These are phyloP conservation scores for Gnatocerus cornutus DNA, from an alignment of 2,888 invertebrate genomes.

Conservation along the genomic window DNA sequence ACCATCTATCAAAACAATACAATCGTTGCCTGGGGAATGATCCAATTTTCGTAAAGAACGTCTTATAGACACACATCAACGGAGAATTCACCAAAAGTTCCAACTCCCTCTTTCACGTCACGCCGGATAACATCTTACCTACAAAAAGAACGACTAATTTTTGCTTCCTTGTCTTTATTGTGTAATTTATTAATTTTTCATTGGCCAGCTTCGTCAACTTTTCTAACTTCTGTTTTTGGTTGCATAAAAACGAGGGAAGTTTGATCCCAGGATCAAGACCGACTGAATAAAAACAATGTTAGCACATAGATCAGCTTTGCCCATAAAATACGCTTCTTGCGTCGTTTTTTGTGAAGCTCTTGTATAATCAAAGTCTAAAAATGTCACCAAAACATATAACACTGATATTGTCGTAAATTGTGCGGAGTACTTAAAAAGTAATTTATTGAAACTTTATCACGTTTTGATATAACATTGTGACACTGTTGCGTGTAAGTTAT, in stretches of 20 bases:
- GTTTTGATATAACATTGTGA: constrained; percentile 24
- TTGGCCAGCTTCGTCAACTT: constrained; percentile 18
- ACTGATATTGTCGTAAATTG: constrained; percentile 11
- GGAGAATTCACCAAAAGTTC: constrained; percentile 20
- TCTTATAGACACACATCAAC: constrained; percentile 33
- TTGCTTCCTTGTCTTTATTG: background rate
- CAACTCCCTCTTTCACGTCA: constrained; percentile 4
- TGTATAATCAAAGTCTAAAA: constrained; percentile 35
- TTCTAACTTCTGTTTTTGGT: constrained; percentile 26
- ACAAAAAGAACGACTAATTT: background rate
- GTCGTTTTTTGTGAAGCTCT: constrained; percentile 22
- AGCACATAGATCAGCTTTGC: constrained; percentile 26
- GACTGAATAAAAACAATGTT: constrained; percentile 41
- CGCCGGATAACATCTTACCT: constrained; percentile 9
- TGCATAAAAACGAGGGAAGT: constrained; percentile 38
- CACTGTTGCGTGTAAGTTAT: constrained; percentile 33
- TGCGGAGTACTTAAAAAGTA: constrained; percentile 12
- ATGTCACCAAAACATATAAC: constrained; percentile 17
- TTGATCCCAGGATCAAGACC: constrained; percentile 33
- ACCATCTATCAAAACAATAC: constrained; percentile 38
- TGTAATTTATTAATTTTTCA: constrained; percentile 1
- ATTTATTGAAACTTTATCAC: constrained; percentile 23
- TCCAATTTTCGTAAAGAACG: constrained; percentile 31
- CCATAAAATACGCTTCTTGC: constrained; percentile 31
- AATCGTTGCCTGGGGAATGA: constrained; percentile 38